phyloP scores from a whole-genome alignment of 1,140 invertebrate species.

The Eurytemora carolleeae region DNA sequence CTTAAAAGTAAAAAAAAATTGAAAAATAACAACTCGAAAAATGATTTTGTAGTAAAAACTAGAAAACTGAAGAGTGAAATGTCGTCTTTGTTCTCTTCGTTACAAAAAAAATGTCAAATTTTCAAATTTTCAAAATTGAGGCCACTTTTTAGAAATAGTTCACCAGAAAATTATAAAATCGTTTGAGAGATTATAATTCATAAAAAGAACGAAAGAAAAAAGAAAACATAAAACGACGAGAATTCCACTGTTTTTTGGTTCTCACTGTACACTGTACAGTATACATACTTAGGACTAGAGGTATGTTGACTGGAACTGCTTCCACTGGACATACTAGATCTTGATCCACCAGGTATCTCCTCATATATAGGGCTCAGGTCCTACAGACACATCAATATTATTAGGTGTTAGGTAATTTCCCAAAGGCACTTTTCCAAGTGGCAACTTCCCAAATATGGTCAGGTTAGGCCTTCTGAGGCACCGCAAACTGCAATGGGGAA shows the following conservation, averaged over 20 bases:
- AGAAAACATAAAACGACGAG: background rate
- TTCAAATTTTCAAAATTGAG: background rate
- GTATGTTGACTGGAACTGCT: background rate
- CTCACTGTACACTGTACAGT: too few species aligned
- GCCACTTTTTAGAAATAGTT: background rate
- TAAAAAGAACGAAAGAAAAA: background rate
- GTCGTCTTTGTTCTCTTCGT: too few species aligned
- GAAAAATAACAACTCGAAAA: too few species aligned
- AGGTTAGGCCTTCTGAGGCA: too few species aligned
- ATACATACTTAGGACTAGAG: background rate
- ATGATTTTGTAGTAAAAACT: too few species aligned
- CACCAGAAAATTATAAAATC: background rate
- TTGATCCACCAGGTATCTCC: background rate
- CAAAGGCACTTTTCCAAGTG: too few species aligned
- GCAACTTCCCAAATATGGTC: too few species aligned
- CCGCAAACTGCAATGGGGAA: too few species aligned
- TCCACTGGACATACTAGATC: background rate
- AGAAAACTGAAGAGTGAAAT: too few species aligned
- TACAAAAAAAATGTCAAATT: background rate
- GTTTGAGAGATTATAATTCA: background rate
- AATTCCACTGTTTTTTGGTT: too few species aligned
- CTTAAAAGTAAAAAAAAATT: too few species aligned
- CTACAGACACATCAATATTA: background rate
- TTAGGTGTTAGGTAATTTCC: too few species aligned
- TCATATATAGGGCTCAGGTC: background rate